Percentiles rank a stretch among this genome's conserved stretches.
These are phyloP conservation scores for Helostoma temminkii DNA, from an alignment of 2,797 vertebrate species.

Conservation along the genomic window DNA sequence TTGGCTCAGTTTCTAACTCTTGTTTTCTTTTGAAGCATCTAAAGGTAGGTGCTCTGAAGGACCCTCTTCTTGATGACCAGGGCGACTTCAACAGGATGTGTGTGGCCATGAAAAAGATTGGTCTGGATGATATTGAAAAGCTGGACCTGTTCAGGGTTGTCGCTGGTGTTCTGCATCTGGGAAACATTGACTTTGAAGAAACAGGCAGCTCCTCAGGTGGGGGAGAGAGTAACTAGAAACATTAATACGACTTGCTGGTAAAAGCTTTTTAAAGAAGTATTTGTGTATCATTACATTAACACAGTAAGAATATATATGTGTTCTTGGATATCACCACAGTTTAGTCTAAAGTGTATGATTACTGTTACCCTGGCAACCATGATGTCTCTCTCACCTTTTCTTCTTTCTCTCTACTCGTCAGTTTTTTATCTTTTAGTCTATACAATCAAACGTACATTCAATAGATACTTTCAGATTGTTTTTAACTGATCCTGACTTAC, in stretches of 20 bases:
- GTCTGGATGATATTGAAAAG: slow-evolving; percentile 94
- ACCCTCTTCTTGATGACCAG: slow-evolving; percentile 94
- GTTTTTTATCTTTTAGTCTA: too few species aligned
- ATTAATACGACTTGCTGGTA: neutral
- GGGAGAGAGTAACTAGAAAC: neutral
- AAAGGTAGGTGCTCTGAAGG: slow-evolving; percentile 92
- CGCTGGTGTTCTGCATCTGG: slow-evolving; percentile 96
- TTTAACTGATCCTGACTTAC: too few species aligned
- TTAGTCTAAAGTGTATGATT: slow-evolving; percentile 6
- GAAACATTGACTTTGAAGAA: slow-evolving; percentile 99
- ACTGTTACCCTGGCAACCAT: slow-evolving; percentile 26
- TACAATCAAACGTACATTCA: too few species aligned
- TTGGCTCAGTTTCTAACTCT: neutral
- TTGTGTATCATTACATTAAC: neutral
- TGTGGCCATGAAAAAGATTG: slow-evolving; percentile 97
- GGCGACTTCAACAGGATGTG: slow-evolving; percentile 98
- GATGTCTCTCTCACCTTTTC: too few species aligned
- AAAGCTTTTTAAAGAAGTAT: neutral
- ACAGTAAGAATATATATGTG: neutral
- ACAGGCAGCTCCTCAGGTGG: slow-evolving; percentile 95
- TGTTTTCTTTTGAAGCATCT: slow-evolving; percentile 83
- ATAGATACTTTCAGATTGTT: too few species aligned
- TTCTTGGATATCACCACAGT: slow-evolving; percentile 7
- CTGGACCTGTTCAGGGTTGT: slow-evolving; percentile 97
- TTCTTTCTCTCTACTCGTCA: too few species aligned